A percentile compares a stretch with the other conserved stretches of the same genome.
phyloP scores from a whole-genome alignment of 2,797 vertebrate species.

The Acanthurus leucopareius region DNA sequence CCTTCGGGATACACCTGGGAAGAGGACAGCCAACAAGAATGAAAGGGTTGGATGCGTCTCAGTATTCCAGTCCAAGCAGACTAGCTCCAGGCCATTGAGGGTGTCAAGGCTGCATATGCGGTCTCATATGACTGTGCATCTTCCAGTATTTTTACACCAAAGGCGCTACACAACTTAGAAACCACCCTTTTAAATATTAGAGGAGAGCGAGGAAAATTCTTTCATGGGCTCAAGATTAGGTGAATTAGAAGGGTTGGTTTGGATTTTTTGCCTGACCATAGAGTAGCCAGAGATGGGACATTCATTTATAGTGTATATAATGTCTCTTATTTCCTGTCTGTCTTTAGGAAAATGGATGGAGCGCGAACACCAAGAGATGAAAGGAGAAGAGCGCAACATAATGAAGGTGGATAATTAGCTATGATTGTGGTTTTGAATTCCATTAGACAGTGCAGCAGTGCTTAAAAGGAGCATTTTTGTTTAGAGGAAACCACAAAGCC shows the following conservation, averaged over 20 bases:
- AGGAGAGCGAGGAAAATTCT: conserved; percentile 61
- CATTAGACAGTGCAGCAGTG: conserved; percentile 37
- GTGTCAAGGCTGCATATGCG: conserved; percentile 28
- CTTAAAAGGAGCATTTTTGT: conserved; percentile 19
- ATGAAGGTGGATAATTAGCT: conserved; percentile 87
- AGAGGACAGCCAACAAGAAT: conserved; percentile 53
- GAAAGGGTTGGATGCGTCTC: conserved; percentile 44
- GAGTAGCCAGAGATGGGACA: conserved; percentile 56
- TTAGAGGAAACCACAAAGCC: conserved; percentile 45
- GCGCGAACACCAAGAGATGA: conserved; percentile 93
- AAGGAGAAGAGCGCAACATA: conserved; percentile 93
- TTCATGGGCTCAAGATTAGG: conserved; percentile 62
- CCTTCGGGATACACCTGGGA: conserved; percentile 67
- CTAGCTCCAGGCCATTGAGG: conserved; percentile 27
- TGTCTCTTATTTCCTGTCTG: conserved; percentile 64
- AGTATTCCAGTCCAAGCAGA: conserved; percentile 48
- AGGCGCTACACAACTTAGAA: conserved; percentile 35
- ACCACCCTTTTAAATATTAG: conserved; percentile 36
- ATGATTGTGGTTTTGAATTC: conserved; percentile 67
- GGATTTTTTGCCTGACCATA: conserved; percentile 59
- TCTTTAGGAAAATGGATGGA: conserved; percentile 90
- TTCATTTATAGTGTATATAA: conserved; percentile 53
- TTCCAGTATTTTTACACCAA: conserved; percentile 22
- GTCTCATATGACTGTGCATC: conserved; percentile 30
- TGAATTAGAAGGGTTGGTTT: conserved; percentile 55